phyloP scores from a whole-genome alignment of 2,797 vertebrate species.

The Acanthornis magna region DNA sequence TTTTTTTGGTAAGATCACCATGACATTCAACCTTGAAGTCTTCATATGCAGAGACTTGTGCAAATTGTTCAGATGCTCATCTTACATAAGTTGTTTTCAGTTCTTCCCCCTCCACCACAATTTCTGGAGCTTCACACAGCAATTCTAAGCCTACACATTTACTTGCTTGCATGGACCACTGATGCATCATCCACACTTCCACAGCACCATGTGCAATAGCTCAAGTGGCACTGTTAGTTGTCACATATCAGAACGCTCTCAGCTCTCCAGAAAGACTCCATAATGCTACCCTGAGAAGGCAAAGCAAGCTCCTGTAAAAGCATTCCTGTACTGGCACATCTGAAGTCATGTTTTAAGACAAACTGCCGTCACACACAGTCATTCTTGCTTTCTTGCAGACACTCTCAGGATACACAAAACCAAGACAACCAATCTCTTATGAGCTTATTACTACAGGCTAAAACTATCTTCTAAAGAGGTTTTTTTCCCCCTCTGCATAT shows the following conservation, averaged over 20 bases:
- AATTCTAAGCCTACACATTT: not conserved
- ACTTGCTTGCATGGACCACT: not conserved
- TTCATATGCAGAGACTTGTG: not conserved
- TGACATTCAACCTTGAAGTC: not conserved
- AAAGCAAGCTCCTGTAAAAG: not conserved
- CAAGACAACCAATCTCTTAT: not conserved
- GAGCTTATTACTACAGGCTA: not conserved
- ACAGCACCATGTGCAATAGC: not conserved
- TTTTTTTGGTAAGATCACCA: not conserved
- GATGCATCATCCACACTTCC: not conserved
- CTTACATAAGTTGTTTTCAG: not conserved
- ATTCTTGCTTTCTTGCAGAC: not conserved
- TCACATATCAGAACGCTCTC: fast-evolving
- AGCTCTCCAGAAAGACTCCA: not conserved
- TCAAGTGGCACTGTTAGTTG: not conserved
- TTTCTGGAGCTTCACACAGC: not conserved
- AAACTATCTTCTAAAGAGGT: not conserved
- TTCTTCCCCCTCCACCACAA: not conserved
- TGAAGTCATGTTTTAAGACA: not conserved
- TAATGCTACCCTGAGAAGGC: not conserved
- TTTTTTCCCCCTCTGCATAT: not conserved
- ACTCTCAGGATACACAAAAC: not conserved
- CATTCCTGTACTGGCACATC: not conserved
- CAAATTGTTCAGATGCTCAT: not conserved
- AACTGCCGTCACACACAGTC: not conserved